Base-by-base conservation (phyloP, 1,140 invertebrate genomes). In the Drepana arcuata region DNA sequence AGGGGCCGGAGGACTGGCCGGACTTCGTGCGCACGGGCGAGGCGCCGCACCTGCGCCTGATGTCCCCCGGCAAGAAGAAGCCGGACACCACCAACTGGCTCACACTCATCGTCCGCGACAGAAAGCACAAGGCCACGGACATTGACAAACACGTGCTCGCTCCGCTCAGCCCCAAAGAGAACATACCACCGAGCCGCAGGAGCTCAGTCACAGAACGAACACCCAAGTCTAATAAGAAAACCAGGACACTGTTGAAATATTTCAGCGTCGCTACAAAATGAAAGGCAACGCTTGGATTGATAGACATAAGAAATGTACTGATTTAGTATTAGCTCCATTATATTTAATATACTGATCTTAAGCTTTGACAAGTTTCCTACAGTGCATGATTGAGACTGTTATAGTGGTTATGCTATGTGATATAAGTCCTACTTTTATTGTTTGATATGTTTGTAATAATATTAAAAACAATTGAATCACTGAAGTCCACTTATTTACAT, bases 21-120 rank as follows among this genome's bases (percentile, higher is more conserved):
- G 92, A 94, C 73, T 93, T 86, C 47, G 91, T 92, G 0, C 45
- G 91, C 2, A 89, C 92, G 48, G 92, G 92, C 1, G 88, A 87
- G 12, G 92, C 92, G 0, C 92, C 92, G 0, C 92, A 92, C 60
- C 73, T 92, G 31, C 79, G 86, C 12, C 71, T 90, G 25, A 88
- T 88, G 77, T 92, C 91, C 0, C 90, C 91, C 0, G 86, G 85
- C 23, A 90, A 90, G 30, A 86, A 85, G 33, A 86, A 81, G n/a
- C 86, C 87, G 42, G 86, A 88, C 14, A 87, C 88, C 41, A 81
- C 90, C 0, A 87, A 93, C 55, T 93, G 91, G 91, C 63, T 93
- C 15, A 91, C 90, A 0, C 88, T 86, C 43, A 86, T 92, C 32
- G 79, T 86, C 1, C 87, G 88, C 31, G 89, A 90, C 48, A 87